Base-by-base conservation (phyloP, 2,797 vertebrate genomes). In the Enteromius fasciolatus region DNA sequence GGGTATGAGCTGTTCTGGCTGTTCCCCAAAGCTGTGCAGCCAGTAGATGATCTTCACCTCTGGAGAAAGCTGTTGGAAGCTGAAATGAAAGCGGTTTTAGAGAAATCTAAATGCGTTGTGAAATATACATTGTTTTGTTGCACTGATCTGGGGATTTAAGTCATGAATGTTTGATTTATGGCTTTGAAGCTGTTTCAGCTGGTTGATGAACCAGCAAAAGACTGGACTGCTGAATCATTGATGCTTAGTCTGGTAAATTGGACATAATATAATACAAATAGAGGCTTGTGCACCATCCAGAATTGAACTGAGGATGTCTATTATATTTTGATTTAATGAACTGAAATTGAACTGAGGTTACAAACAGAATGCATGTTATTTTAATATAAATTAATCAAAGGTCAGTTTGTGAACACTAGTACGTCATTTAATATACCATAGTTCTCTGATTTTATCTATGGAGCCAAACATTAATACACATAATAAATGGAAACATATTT, bases 1-100 rank as follows among this genome's bases (percentile, higher is more conserved):
- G 76, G 5, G 77, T 18, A 67, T 69, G 66, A 59, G 81, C 81
- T 83, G 64, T 48, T 82, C 61, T 74, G 70, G 66, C 66, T 69
- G 33, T 59, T 80, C 50, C 52, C 67, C 25, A 80, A 31, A 67
- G 63, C 63, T 44, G 33, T 82, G 80, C 18, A 68, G 61, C 72
- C 64, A 48, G 28, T 59, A 25, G 66, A 70, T 77, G 52, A 70
- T 77, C 36, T 46, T 61, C 28, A 31, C 28, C 59, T 66, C 10
- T 75, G 31, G n/a, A 66, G 80, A 66, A 67, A 50, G 41, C 63
- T 59, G 64, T 54, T 70, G 78, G 78, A 82, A 61, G 50, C 48
- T 69, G 25, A 76, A 82, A 44, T 67, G 11, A 77, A 82, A 48
- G 50, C 63, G 48, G 20, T 23, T 76, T 33, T 57, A 66, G 36